Conservation (phyloP, 2,888 invertebrate genomes). For the Caenorhabditis sinica region DNA sequence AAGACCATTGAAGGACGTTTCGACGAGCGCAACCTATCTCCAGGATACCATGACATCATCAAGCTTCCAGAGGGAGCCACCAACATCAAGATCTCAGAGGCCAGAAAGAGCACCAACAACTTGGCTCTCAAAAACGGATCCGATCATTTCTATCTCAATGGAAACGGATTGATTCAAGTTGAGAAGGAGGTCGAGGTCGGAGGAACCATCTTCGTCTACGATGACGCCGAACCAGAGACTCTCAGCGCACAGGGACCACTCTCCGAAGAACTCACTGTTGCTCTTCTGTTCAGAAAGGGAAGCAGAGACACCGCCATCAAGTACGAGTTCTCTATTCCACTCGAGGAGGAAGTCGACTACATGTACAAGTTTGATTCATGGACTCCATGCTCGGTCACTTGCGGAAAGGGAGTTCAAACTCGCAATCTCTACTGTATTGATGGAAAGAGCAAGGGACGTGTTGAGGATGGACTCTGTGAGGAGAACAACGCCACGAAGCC, state of each 20-base stretch:
- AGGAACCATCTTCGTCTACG: slow-evolving; percentile 92
- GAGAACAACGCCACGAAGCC: slow-evolving; percentile 89
- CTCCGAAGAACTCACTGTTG: slow-evolving; percentile 87
- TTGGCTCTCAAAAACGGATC: slow-evolving; percentile 91
- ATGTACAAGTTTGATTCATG: slow-evolving; percentile 91
- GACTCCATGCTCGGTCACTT: slow-evolving; percentile 90
- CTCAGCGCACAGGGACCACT: slow-evolving; percentile 92
- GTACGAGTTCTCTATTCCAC: slow-evolving; percentile 94
- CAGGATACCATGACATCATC: slow-evolving; percentile 94
- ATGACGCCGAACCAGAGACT: slow-evolving; percentile 90
- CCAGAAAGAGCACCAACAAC: slow-evolving; percentile 92
- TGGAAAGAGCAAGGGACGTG: slow-evolving; percentile 88
- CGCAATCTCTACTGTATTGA: slow-evolving; percentile 91
- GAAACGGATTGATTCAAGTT: slow-evolving; percentile 96
- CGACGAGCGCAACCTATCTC: slow-evolving; percentile 85
- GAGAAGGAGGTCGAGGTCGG: slow-evolving; percentile 87
- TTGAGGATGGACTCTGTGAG: slow-evolving; percentile 89
- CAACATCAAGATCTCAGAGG: slow-evolving; percentile 91
- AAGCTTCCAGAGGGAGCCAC: slow-evolving; percentile 95
- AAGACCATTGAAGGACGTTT: slow-evolving; percentile 88
- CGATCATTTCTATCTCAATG: slow-evolving; percentile 93
- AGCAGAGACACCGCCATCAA: slow-evolving; percentile 88
- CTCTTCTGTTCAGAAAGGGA: slow-evolving; percentile 89
- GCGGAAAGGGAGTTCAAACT: slow-evolving; percentile 92
- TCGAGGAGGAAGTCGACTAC: slow-evolving; percentile 88